Evolutionary conservation across 2,113 vertebrate genomes (phyloP).

Genomic region (Rhineura floridana): DNA sequence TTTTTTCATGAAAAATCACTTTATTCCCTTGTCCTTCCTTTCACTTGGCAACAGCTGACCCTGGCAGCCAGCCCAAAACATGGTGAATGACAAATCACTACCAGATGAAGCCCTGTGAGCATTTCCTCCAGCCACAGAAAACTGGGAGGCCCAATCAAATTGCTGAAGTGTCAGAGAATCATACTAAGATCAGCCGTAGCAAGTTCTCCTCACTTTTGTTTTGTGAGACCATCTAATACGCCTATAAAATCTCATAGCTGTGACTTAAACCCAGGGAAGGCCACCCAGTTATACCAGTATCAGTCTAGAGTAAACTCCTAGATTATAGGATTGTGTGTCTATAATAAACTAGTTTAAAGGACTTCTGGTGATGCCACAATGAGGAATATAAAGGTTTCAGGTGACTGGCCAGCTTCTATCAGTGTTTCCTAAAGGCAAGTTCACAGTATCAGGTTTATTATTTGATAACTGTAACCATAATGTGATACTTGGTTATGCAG

Average conservation of each 20-base stretch:
- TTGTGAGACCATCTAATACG: constrained; percentile 27
- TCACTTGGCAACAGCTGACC: constrained; percentile 74
- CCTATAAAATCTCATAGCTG: constrained; percentile 49
- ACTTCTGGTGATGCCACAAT: background rate
- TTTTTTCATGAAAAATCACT: constrained; percentile 73
- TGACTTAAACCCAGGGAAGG: constrained; percentile 36
- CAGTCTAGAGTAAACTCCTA: background rate
- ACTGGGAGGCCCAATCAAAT: constrained; percentile 69
- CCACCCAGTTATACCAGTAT: background rate
- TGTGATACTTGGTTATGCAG: background rate
- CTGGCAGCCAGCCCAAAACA: constrained; percentile 78
- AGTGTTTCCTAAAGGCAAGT: background rate
- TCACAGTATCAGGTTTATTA: background rate
- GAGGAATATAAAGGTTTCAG: background rate
- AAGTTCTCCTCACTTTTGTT: constrained; percentile 53
- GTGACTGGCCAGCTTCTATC: background rate
- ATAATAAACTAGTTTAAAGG: background rate
- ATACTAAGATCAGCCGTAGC: constrained; percentile 51
- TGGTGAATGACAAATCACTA: constrained; percentile 85
- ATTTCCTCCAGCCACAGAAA: constrained; percentile 72
- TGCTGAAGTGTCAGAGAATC: constrained; percentile 64
- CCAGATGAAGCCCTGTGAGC: constrained; percentile 79
- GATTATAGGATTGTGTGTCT: background rate
- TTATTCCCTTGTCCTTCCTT: constrained; percentile 76
- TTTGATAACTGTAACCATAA: background rate